Base-by-base conservation (phyloP, 2,113 vertebrate genomes). In the Rattus rattus region DNA sequence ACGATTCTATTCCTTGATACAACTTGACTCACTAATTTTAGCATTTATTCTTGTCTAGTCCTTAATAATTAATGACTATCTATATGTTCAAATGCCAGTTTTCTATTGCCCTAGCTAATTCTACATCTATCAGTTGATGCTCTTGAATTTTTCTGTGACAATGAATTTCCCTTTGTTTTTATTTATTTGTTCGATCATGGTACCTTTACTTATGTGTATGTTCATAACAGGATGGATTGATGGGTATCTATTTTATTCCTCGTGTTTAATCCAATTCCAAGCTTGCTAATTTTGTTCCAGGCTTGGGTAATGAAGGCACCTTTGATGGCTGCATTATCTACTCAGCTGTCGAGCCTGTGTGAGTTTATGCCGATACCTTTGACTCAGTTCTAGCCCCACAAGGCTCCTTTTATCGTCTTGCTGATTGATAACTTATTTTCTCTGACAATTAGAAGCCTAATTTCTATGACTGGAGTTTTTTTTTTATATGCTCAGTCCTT, bases 371-470 rank as follows among this genome's bases (percentile, higher is more conserved):
- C 69, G 28, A 33, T 72, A 43, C 28, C 47, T 65, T 84, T 92
- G 47, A 85, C 54, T 83, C 9, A 56, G 5, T 59, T 59, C 43
- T n/a, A 67, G 52, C 36, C 36, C n/a, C 70, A 19, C 36, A 83
- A 2, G 3, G 12, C 30, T 87, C 47, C 24, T 88, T 77, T 61
- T 67, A 79, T 33, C 75, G 36, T 70, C 13, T 59, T 88, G 13
- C 30, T 96, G 70, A 39, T 49, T 94, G 85, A 39, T 94, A 72
- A 87, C 14, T 92, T 80, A 63, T 30, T 92, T 92, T 84, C 49
- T 54, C 76, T 56, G 49, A 61, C 19, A 36, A 17, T 69, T n/a
- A 92, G 52, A 91, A 92, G 70, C 28, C 69, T 65, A 39, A 91
- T 8, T 88, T 90, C 19, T 13, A 1, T 77, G 73, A n/a, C 16